Base-by-base conservation (phyloP, 2,113 vertebrate species). In the Geococcyx californianus region DNA sequence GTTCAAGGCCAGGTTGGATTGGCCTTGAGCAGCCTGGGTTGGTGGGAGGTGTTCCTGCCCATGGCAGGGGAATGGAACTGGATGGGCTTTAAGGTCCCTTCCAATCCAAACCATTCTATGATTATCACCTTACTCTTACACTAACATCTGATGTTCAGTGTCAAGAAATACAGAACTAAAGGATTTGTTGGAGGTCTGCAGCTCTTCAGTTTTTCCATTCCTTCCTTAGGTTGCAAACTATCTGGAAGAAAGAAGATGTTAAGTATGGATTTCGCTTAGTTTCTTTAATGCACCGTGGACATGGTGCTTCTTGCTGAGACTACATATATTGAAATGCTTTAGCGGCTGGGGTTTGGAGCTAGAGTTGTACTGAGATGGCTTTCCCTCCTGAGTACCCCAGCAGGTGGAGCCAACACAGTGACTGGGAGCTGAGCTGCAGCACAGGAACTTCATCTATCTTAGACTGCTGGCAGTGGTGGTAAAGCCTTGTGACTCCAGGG, bases 381-480 rank as follows among this genome's bases (percentile, higher is more conserved):
- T 87, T 64, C 13, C 55, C 26, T 84, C 3, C 36, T 55, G 42
- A 13, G 88, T 89, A 67, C 72, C 67, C 95, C 77, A 10, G 42
- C 86, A 97, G 95, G 90, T 93, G 94, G 94, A 97, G 89, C 94
- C 76, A 86, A 75, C 34, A 54, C 78, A 42, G 10, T 28, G 1
- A 11, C 55, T 5, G 6, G 29, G 78, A 49, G 49, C 42, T 73
- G 78, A 83, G 42, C 82, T 70, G 70, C 47, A 58, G 79, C 72
- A 7, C 33, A 31, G 60, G 40, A 33, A 60, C 79, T 93, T 74
- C 21, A 19, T 54, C 54, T 60, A 34, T 29, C 45, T 69, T 29
- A 11, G 25, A 1, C 73, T 91, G 51, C 54, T 89, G 75, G 44
- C 44, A 76, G 66, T 16, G 62, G 34, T 31, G 21, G 18, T 68